Evolutionary conservation across 2,797 vertebrate genomes (phyloP), one percentile per base, ranked within the genome.

Genomic region (Falco berigora): DNA sequence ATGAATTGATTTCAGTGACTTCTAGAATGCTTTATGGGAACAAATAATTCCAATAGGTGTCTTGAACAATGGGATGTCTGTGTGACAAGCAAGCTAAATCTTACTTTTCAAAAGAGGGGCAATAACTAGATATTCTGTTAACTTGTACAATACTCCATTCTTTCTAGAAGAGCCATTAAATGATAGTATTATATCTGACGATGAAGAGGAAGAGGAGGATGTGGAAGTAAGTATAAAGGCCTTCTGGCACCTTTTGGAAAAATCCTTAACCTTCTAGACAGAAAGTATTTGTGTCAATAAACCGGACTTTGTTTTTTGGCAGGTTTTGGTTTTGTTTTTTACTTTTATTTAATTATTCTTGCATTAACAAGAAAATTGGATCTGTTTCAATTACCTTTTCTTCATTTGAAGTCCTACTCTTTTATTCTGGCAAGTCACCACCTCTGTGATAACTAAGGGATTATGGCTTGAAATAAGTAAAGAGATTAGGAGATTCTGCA

Each of bases 161-260:
- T 73, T 96, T 83, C 17, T 64, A 99, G 99, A 97, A 87, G 98
- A 99, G 47, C 94, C 94, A 2, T 89, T 95, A 46, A 98, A 98
- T 82, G 98, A 98, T 19, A 98, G 77, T 20, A 62, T 97, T 24
- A 99, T 99, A 62, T 99, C 99, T 49, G 99, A 99, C 10, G 99
- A 99, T 78, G 98, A 99, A 46, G 98, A 99, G 67, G 99, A 99
- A 59, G 98, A 99, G 24, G 98, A 99, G 1, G 98, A 99, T 17
- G 97, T 96, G 13, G 98, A 98, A 75, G 98, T 98, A 96, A 98
- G 98, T 97, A n/a, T 66, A 82, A 84, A 72, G n/a, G 28, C 59
- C 32, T 88, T 79, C 47, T 76, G 58, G 52, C 6, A 34, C 22
- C 27, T 36, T 52, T 21, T 53, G 67, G 59, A 72, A 91, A 92